A percentile compares a stretch with the other conserved stretches of the same genome.
phyloP scores from a whole-genome alignment of 2,113 vertebrate genomes.

The Mungos mungo region DNA sequence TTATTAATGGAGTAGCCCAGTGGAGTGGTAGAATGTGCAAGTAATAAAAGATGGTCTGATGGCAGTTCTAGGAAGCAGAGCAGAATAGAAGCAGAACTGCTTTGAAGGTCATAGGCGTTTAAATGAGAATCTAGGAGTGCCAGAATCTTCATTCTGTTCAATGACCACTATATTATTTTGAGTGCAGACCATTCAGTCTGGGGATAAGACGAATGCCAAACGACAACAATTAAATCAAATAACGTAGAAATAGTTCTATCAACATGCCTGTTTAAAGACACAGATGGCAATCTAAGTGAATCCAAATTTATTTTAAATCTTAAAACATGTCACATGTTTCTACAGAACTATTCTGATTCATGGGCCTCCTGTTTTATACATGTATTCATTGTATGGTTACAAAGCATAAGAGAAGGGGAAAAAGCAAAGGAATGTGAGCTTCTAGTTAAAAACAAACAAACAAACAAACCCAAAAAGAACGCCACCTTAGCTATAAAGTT shows the following conservation, averaged over 20 bases:
- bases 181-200: not conserved
- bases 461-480: not conserved
- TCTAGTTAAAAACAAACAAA: not conserved
- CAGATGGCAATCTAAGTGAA: not conserved
- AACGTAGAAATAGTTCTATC: not conserved
- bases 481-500: not conserved
- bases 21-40: not conserved
- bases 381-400: not conserved
- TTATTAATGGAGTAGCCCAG: not conserved
- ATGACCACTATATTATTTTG: not conserved
- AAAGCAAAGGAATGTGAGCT: not conserved
- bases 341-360: not conserved
- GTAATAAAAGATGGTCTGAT: not conserved
- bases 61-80: not conserved
- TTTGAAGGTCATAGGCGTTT: not conserved
- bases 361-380: not conserved
- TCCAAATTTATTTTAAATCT: not conserved
- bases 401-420: not conserved
- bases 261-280: not conserved
- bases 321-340: not conserved
- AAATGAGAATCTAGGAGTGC: not conserved
- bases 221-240: not conserved
- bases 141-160: not conserved
- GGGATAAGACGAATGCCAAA: not conserved
- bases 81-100: not conserved